Conservation (phyloP, 2,888 invertebrate species). For the Caenorhabditis sp. region DNA sequence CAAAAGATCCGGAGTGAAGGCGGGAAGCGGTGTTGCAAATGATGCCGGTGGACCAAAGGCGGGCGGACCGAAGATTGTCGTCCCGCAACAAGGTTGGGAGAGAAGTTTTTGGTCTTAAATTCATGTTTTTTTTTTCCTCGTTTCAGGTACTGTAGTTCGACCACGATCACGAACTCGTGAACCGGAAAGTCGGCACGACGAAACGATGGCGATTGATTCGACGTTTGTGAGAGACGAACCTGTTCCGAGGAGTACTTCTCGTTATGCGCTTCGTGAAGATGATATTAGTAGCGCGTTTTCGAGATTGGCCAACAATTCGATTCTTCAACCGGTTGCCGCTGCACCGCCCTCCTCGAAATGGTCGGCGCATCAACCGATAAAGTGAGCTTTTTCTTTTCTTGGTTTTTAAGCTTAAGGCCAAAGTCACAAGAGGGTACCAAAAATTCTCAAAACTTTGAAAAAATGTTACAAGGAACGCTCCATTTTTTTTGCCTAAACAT, state of each 20-base stretch:
- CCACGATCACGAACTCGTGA: conserved; percentile 25
- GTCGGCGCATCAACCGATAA: conserved; percentile 22
- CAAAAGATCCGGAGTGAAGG: conserved; percentile 79
- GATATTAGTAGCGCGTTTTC: not conserved
- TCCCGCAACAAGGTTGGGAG: conserved; percentile 37
- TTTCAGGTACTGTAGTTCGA: conserved; percentile 17
- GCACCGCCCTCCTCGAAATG: conserved; percentile 13
- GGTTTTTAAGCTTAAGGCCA: too few species aligned
- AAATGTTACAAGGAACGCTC: too few species aligned
- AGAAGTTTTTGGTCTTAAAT: too few species aligned
- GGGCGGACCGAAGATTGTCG: conserved; percentile 48
- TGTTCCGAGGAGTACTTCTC: not conserved
- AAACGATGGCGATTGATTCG: not conserved
- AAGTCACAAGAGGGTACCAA: too few species aligned
- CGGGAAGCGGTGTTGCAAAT: conserved; percentile 30
- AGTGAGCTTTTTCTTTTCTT: conserved; percentile 4
- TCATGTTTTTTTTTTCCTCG: too few species aligned
- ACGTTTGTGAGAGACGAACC: not conserved
- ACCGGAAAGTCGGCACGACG: conserved; percentile 13
- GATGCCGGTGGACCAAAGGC: conserved; percentile 4
- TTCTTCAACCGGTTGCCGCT: not conserved
- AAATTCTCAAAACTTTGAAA: not conserved
- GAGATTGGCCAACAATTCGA: not conserved
- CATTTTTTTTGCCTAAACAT: too few species aligned
- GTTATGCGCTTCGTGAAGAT: conserved; percentile 26